Evolutionary conservation across 1,140 invertebrate genomes (phyloP).

Genomic region (Neodiprion lecontei): DNA sequence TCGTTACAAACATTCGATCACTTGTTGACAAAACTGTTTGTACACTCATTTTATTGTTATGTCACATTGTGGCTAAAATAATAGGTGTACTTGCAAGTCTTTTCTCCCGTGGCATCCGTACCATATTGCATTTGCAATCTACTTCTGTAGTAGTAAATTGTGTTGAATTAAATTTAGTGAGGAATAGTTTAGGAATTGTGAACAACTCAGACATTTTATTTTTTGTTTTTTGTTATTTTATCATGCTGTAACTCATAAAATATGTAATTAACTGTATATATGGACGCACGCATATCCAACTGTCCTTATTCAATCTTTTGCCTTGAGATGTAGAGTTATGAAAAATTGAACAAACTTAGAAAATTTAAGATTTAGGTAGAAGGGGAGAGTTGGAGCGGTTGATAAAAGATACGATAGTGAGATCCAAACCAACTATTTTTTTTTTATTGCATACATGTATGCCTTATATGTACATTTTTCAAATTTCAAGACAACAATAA

Average conservation of each 20-base stretch:
- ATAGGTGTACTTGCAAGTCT: no score
- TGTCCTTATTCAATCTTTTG: background rate
- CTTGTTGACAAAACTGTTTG: no score
- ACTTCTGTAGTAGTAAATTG: background rate
- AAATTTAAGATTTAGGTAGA: background rate
- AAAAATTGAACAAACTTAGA: background rate
- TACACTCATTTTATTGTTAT: no score
- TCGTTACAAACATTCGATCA: no score
- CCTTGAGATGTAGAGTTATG: background rate
- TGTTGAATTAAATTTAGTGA: background rate
- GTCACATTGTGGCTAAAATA: no score
- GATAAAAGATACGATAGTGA: background rate
- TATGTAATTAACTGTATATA: background rate
- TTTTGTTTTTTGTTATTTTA: background rate
- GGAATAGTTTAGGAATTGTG: background rate
- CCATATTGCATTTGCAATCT: slow-evolving; percentile 2
- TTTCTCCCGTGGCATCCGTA: background rate
- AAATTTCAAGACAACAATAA: background rate
- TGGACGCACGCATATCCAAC: background rate
- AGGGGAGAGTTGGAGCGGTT: background rate
- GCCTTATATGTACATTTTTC: background rate
- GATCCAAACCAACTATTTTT: background rate
- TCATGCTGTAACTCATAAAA: background rate
- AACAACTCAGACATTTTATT: background rate
- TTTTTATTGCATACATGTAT: background rate